Evolutionary conservation across 1,140 invertebrate species (phyloP), one percentile per base, ranked within the genome.

Genomic region (Hycleus cichorii): DNA sequence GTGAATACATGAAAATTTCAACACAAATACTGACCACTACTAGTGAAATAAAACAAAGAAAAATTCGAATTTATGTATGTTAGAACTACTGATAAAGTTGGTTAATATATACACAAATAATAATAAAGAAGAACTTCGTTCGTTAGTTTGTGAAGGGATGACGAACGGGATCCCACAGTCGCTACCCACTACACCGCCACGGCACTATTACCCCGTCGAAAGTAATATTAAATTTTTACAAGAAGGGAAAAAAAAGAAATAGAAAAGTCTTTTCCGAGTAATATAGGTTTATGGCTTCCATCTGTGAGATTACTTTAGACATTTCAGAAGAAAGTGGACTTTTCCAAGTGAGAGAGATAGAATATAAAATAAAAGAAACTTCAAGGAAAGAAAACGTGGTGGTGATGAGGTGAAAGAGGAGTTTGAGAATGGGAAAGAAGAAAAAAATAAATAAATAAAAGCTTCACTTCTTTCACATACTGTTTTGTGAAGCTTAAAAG

Each of bases 201-300:
- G 18, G 18, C 18, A 18, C 18, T 18, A 18, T 18, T 18, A 18
- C 47, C 47, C 27, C 47, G 26, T n/a, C 51, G 51, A 57, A 57
- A 69, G 69, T 70, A 71, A 72, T 72, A 70, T 72, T 72, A 72
- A 71, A 71, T 71, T 72, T 72, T 72, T 71, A 72, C 70, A 72
- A 71, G 67, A 70, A 70, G 66, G 64, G 60, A 63, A 71, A 71
- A 18, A 18, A 70, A 71, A 70, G 69, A 73, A 71, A 73, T 69
- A 71, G 68, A 71, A 71, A 71, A 71, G 64, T 71, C 69, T 71
- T 71, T 71, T 69, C 67, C 66, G 66, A 72, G 71, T 73, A 73
- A 73, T 72, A 73, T 72, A 71, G 70, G 70, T 71, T 73, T 73
- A 73, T 72, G 70, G 71, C 69, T 72, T 73, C 71, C 71, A 73